Base-by-base conservation (phyloP, 2,888 invertebrate species). In the Actias luna region DNA sequence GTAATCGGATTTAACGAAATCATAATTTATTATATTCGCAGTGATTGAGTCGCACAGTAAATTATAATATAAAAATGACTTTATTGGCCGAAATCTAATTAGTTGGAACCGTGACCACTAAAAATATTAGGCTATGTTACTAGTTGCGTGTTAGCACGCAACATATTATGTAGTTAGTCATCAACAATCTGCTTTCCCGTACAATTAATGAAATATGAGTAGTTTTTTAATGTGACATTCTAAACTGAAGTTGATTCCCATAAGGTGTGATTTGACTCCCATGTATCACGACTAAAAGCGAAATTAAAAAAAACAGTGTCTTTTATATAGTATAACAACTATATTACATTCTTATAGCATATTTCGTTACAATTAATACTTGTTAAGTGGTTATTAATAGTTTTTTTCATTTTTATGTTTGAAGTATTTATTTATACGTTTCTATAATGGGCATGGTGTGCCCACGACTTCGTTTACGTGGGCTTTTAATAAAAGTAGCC, bases 41-140 rank as follows among this genome's bases (percentile, higher is more conserved):
- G 46, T 46, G 46, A 46, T 46, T 12, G 46, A 55, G 55, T 29
- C 16, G 8, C 29, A 16, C 29, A 14, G n/a, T 29, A 55, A 55
- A 55, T 55, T 55, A 55, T 29, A 55, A 14, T 55, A 55, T 25
- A 22, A 52, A 52, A 52, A 52, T 22, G 55, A 55, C 55, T 55
- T 55, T 29, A 55, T 55, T 55, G 55, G n/a, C 55, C 27, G 29
- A 55, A 55, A 55, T 55, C 16, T 27, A 55, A 55, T 55, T 55
- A 55, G 27, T 27, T 18, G 5, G 8, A 29, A 29, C 29, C 27
- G 29, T 55, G 29, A 27, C 55, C 29, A 55, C 16, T 55, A 55
- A 55, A 55, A 29, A 5, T 55, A 55, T 55, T 55, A 29, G n/a
- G 29, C 55, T n/a, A 1, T 55, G 16, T 29, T 55, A 29, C 29